These are phyloP conservation scores for Bombus confusus DNA, from an alignment of 1,140 invertebrate genomes.

Conservation along the genomic window DNA sequence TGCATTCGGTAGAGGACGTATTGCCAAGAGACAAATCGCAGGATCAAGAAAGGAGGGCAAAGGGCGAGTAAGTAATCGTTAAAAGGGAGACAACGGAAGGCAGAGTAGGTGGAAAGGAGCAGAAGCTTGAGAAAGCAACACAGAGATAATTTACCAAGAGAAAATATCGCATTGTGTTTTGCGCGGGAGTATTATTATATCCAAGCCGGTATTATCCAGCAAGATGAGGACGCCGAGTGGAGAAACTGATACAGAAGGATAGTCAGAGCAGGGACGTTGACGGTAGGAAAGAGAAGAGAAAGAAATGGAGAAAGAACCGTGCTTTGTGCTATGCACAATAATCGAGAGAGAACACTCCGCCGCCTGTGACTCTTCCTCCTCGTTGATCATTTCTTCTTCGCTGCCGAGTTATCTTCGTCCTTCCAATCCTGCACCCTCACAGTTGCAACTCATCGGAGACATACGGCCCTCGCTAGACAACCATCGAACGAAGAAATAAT, in stretches of 20 bases:
- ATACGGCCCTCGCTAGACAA: not conserved
- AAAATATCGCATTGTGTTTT: constrained; percentile 70
- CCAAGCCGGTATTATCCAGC: constrained; percentile 65
- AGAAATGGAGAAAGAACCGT: constrained; percentile 62
- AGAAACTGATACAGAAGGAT: constrained; percentile 60
- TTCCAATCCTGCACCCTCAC: constrained; percentile 14
- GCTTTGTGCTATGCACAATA: constrained; percentile 69
- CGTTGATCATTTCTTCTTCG: constrained; percentile 73
- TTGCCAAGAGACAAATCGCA: not conserved
- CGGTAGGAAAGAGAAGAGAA: constrained; percentile 41
- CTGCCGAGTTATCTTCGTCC: constrained; percentile 53
- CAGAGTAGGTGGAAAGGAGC: constrained; percentile 38
- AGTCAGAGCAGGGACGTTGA: constrained; percentile 31
- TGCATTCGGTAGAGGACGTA: not conserved
- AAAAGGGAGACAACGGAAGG: constrained; percentile 12
- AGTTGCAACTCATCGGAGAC: constrained; percentile 5
- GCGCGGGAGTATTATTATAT: constrained; percentile 70
- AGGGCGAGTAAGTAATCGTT: constrained; percentile 17
- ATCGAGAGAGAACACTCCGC: constrained; percentile 65
- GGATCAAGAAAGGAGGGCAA: not conserved
- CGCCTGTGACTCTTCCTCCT: constrained; percentile 64
- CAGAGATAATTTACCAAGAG: constrained; percentile 70
- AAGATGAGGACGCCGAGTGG: constrained; percentile 59
- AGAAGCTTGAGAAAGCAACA: constrained; percentile 51
- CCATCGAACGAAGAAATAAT: constrained; percentile 5